Base-by-base conservation (phyloP, 37 sponge, comb jelly and placozoan genomes). In the Eunapius fragilis region DNA sequence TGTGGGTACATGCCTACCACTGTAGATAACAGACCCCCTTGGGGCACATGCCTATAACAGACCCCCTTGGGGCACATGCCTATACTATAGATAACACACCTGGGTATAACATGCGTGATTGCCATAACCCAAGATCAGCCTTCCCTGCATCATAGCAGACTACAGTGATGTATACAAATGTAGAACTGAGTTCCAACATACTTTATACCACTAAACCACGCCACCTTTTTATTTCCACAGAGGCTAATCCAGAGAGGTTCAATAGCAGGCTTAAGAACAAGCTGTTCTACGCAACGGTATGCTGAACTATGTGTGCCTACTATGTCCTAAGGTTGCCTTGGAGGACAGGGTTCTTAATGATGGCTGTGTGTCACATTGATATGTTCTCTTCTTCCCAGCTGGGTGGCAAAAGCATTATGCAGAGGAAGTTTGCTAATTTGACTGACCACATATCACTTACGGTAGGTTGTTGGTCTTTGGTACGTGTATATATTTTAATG, bases 241-340 rank as follows among this genome's bases (percentile, higher is more conserved):
- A 97, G 90, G 94, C 96, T 35, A 93, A 95, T 47, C 96, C 94
- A 17, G 92, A 90, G 72, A 95, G 84, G 80, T 91, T 91, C 48
- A 93, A 89, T 72, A 88, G 38, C 38, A 37, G 96, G 58, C 85
- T 85, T 33, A 95, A 83, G 81, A 97, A 97, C 92, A 97, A 97
- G 84, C 77, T 95, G 36, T 81, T 82, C 77, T 97, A 97, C 84
- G 72, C 76, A 6, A 83, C 70, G 69, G 93, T 93, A 27, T 48
- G 93, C 73, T 27, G 12, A 5, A 10, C 25, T 31, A 13, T 19
- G 1, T 19, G 14, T 58, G 58, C n/a, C n/a, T n/a, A n/a, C n/a
- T 58, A 17, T 11, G 17, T 58, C 19, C 14, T 17, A 12, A 19
- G 6, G 14, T 58, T 58, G 58, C 14, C 22, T 58, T 45, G 9